Base-by-base conservation (phyloP, 2,888 invertebrate genomes). In the Hirtodrosophila histrioides region DNA sequence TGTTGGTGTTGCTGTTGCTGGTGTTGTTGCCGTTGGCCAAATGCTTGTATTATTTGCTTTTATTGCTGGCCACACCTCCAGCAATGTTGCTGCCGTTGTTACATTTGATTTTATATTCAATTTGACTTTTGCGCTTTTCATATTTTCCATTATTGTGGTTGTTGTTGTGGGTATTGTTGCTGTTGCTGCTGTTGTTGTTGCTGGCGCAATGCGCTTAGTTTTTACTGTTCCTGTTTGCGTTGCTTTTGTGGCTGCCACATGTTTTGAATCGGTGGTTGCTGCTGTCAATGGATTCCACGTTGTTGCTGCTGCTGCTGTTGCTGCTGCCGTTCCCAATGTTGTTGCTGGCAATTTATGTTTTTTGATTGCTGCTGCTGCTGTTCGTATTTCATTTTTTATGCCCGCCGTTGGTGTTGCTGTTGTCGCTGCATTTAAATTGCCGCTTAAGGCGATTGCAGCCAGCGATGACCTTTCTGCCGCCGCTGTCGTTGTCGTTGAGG, bases 351-450 rank as follows among this genome's bases (percentile, higher is more conserved):
- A 33, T 29, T 41, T 35, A 1, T 8, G 23, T 40, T 49, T 51
- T 37, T 62, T 45, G 27, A 7, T 24, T 24, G n/a, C 33, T 17
- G 5, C 6, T n/a, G 45, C 50, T 10, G 46, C 17, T 9, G 23
- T 27, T 9, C 31, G 40, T 39, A 33, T 36, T 29, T n/a, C 31
- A 35, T 4, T 17, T 66, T 57, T 50, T 39, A 57, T 46, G 24
- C 27, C 44, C 37, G 29, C 29, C 48, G 44, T 37, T 37, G 24
- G 11, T 39, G 33, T 6, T 31, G 40, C 27, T 29, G 43, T 37
- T 23, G 60, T 43, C 39, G 39, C 50, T 58, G 72, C 51, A 64
- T 75, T 65, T 54, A 65, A 58, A 75, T 69, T 78, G 56, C 11
- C 43, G 43, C 37, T 57, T 36, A 48, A 41, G 35, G 49, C 11